Base-by-base conservation (phyloP, 2,113 vertebrate genomes). In the Myotis lucifugus region DNA sequence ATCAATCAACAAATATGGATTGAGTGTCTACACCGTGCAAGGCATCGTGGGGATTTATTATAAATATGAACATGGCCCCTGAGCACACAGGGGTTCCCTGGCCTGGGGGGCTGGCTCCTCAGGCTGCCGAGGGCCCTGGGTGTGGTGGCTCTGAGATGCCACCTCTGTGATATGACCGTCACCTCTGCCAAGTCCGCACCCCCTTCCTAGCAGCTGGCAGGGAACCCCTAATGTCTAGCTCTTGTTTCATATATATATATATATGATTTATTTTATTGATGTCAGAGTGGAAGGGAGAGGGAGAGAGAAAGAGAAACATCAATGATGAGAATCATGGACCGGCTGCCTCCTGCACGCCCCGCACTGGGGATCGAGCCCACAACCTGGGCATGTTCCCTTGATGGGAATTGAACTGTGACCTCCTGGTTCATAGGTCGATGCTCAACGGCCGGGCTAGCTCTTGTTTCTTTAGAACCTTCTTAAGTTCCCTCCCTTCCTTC, bases 1-100 rank as follows among this genome's bases (percentile, higher is more conserved):
- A 89, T 94, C 83, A 94, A 92, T 91, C 21, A 79, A 74, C 50
- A 91, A 84, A 93, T 94, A 94, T 95, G 86, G 93, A 97, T 89
- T 89, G 69, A 66, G 61, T 88, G 56, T 92, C 90, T 93, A 83
- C 50, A 56, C 29, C 74, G 25, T 67, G 3, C 54, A 50, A 83
- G 59, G 34, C 69, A 88, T 85, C 50, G 2, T 77, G 85, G 29
- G 27, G 54, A 76, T 67, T 92, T 95, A 82, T 64, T 94, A 4
- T 92, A 90, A 92, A 92, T 93, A 93, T 54, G 96, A 93, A 87
- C 79, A 64, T 48, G 34, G 32, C 34, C 87, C 21, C 91, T 95
- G 56, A 59, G 56, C 23, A 25, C 56, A 64, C 27, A 54, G 19
- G 27, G 52, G 25, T 23, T 85, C 42, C 76, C 29, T 85, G 54